These are phyloP conservation scores for Austrofundulus limnaeus DNA, from an alignment of 2,113 vertebrate species.

Conservation along the genomic window DNA sequence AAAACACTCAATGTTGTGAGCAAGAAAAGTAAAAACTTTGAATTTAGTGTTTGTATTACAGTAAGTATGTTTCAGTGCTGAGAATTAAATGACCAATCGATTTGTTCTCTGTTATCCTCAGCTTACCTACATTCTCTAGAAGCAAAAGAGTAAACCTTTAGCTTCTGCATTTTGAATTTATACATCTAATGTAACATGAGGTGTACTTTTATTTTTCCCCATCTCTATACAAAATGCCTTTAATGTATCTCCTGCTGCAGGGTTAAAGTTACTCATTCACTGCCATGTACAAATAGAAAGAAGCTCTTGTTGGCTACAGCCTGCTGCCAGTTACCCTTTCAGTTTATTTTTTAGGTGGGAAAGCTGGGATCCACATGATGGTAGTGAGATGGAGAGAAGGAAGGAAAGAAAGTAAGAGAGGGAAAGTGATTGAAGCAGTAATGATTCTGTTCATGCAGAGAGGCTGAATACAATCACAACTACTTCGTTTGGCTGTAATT, in stretches of 20 bases:
- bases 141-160: constrained; percentile 17
- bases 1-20: neutral
- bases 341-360: constrained; percentile 39
- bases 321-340: constrained; percentile 55
- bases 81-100: neutral
- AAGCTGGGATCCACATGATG: constrained; percentile 11
- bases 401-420: constrained; percentile 10
- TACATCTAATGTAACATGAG: constrained; percentile 27
- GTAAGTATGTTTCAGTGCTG: neutral
- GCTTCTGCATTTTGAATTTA: constrained; percentile 28
- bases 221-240: constrained; percentile 18
- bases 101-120: neutral
- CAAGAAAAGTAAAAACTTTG: neutral
- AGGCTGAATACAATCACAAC: neutral
- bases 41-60: neutral
- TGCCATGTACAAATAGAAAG: constrained; percentile 47
- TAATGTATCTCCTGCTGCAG: constrained; percentile 24
- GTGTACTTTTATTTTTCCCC: constrained; percentile 24
- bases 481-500: neutral
- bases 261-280: constrained; percentile 43
- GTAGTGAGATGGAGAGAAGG: constrained; percentile 21
- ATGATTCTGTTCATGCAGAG: constrained; percentile 27
- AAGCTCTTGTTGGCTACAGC: constrained; percentile 42
- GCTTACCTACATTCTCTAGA: constrained; percentile 7
- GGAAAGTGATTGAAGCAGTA: constrained; percentile 29